Evolutionary conservation across 1,140 invertebrate genomes (phyloP).

Genomic region (Pectinophora gossypiella): DNA sequence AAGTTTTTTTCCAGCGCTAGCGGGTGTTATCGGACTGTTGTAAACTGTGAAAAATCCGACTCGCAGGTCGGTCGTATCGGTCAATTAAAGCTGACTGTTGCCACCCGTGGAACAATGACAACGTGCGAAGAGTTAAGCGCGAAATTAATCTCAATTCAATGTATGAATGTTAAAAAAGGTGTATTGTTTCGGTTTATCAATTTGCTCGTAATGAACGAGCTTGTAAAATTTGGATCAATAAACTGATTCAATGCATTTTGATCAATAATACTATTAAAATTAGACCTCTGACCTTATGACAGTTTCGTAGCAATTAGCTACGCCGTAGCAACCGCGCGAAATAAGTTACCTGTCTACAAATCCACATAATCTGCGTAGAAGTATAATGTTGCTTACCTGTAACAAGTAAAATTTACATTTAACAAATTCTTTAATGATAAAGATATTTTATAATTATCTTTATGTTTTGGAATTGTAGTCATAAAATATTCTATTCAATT

Average conservation of each 20-base stretch:
- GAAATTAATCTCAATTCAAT: not conserved
- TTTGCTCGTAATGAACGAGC: too few species aligned
- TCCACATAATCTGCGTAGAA: not conserved
- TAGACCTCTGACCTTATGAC: too few species aligned
- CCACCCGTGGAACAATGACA: constrained; percentile 13
- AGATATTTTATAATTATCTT: too few species aligned
- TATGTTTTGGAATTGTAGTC: too few species aligned
- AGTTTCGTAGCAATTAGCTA: not conserved
- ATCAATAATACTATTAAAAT: too few species aligned
- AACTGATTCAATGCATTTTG: too few species aligned
- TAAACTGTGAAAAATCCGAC: constrained; percentile 29
- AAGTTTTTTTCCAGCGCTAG: constrained; percentile 6
- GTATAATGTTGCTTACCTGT: not conserved
- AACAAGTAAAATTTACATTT: not conserved
- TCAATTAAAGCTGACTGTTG: constrained; percentile 34
- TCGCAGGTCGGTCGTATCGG: constrained; percentile 20
- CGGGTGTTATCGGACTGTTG: too few species aligned
- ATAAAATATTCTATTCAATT: too few species aligned
- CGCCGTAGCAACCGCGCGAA: not conserved
- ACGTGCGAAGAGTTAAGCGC: not conserved
- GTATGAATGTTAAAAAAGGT: not conserved
- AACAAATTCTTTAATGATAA: too few species aligned
- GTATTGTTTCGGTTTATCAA: too few species aligned
- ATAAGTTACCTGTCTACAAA: not conserved
- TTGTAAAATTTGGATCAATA: too few species aligned